These are phyloP conservation scores for Gouania willdenowi DNA, from an alignment of 2,797 vertebrate species.

Conservation along the genomic window DNA sequence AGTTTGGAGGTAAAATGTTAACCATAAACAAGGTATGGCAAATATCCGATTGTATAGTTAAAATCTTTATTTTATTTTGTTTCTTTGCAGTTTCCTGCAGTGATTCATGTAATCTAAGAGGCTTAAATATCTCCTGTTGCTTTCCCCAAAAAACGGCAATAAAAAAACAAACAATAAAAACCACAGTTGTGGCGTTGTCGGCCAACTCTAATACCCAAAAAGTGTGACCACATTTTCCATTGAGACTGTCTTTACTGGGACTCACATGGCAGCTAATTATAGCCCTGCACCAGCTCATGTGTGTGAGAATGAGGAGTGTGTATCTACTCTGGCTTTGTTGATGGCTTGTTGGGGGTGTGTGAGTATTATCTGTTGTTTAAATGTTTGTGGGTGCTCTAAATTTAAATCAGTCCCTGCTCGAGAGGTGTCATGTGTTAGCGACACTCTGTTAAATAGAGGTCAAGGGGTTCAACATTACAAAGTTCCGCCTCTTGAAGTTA, in stretches of 20 bases:
- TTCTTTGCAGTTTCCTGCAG: too few species aligned
- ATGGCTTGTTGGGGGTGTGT: conserved; percentile 13
- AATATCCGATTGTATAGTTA: too few species aligned
- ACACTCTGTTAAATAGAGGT: conserved; percentile 41
- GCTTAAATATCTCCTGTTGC: too few species aligned
- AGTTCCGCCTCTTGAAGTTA: background rate
- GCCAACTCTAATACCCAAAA: background rate
- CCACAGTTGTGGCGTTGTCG: too few species aligned
- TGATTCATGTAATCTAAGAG: too few species aligned
- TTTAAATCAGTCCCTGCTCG: conserved; percentile 35
- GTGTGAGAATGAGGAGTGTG: conserved; percentile 1
- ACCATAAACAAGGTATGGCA: too few species aligned
- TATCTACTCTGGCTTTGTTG: conserved; percentile 19
- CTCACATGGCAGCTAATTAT: conserved; percentile 21
- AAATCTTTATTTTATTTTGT: too few species aligned
- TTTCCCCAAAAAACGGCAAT: too few species aligned
- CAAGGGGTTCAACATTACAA: conserved; percentile 31
- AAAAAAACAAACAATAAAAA: too few species aligned
- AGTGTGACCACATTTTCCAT: conserved; percentile 44
- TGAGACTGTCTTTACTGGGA: conserved; percentile 9
- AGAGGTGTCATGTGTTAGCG: conserved; percentile 47
- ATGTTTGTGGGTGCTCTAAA: conserved; percentile 49
- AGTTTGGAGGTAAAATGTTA: too few species aligned
- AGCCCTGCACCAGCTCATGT: background rate
- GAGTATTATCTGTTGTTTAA: conserved; percentile 2